Percentiles rank a stretch among this genome's conserved stretches.
phyloP scores from a whole-genome alignment of 2,113 vertebrate genomes.

The Ochotona princeps region DNA sequence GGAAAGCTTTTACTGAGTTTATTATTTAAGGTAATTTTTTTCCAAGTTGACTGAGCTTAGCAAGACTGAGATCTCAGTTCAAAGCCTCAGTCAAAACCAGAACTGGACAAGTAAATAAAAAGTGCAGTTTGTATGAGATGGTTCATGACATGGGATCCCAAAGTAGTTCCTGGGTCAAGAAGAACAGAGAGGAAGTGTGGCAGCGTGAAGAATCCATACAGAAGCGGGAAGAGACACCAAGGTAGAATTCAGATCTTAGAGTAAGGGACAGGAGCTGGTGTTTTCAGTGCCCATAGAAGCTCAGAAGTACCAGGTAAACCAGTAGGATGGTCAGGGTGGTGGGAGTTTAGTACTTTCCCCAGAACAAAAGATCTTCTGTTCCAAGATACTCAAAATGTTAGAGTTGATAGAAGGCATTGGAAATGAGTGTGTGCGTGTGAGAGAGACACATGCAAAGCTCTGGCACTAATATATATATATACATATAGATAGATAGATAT shows the following conservation, averaged over 20 bases:
- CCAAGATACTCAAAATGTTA: neutral
- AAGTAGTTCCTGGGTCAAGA: neutral
- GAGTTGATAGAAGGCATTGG: neutral
- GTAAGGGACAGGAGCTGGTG: neutral
- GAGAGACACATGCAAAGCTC: neutral
- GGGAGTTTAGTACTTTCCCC: neutral
- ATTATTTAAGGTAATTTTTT: neutral
- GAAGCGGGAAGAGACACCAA: neutral
- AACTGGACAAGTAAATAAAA: slow-evolving; percentile 19
- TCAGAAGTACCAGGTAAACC: neutral
- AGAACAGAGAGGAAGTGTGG: neutral
- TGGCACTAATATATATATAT: neutral
- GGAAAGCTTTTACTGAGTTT: neutral
- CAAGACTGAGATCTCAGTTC: slow-evolving; percentile 26
- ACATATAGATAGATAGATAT: no score
- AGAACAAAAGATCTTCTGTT: neutral
- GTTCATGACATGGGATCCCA: neutral
- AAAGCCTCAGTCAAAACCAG: slow-evolving; percentile 2
- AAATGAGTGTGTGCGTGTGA: neutral
- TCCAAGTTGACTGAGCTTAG: slow-evolving; percentile 11
- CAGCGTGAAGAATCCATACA: neutral
- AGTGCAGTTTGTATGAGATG: slow-evolving; percentile 17
- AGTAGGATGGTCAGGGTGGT: neutral
- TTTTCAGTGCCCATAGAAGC: neutral
- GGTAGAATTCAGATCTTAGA: neutral